Base-by-base conservation (phyloP, 2,113 vertebrate genomes). In the Sinocyclocheilus maitianheensis region DNA sequence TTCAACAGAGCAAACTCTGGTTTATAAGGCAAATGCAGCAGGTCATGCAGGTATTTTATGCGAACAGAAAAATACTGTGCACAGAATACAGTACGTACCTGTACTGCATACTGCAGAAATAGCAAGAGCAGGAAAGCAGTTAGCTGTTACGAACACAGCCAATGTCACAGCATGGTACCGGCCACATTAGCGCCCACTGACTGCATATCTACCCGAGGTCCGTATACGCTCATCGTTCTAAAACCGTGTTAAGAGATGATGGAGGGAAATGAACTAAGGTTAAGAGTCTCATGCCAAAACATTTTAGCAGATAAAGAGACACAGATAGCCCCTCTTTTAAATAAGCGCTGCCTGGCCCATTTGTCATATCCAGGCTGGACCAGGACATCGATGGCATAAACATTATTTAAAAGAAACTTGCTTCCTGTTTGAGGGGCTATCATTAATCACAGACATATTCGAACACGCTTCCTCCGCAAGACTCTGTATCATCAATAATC, bases 401-500 rank as follows among this genome's bases (percentile, higher is more conserved):
- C 81, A 65, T 89, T 83, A 81, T 85, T 87, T 86, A 84, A 86
- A 87, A 78, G 71, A 58, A 85, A 78, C 81, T 75, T 62, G 55
- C 77, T 84, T 37, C 77, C 74, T 72, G 76, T 77, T 46, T 82
- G 83, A 72, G 67, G 77, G 40, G 69, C 58, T 75, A 76, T 37
- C 89, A 89, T 89, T 89, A 89, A 88, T 89, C 89, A 88, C 53
- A 77, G 58, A 69, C 81, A 80, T 60, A 77, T 82, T 48, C 76
- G 40, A 79, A 81, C 58, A 34, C 51, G 83, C 63, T 81, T 83
- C 81, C 40, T 71, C 80, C 24, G 37, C 81, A 71, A 30, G 71
- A 37, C 63, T 40, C 34, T 16, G 26, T 14, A 74, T 88, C 88
- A 87, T 87, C 85, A 86, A 84, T 89, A 87, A 87, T 86, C 80